These are phyloP conservation scores for Tetragonisca angustula DNA, from an alignment of 2,888 invertebrate genomes.

Conservation along the genomic window DNA sequence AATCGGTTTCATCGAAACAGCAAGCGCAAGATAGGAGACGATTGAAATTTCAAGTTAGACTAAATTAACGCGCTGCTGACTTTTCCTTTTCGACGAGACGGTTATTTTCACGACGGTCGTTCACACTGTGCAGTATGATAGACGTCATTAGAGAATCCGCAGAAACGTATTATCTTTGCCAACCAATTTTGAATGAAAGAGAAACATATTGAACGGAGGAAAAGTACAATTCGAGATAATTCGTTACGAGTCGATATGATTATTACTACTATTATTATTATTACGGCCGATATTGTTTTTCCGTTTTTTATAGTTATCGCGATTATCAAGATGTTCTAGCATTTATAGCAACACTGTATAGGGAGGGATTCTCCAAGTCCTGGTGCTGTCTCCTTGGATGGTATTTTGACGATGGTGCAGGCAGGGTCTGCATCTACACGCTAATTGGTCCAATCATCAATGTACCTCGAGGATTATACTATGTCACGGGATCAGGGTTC, in stretches of 20 bases:
- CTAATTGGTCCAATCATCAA: slow-evolving; percentile 15
- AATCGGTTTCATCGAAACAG: background rate
- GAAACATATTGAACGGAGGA: background rate
- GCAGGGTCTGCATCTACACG: slow-evolving; percentile 35
- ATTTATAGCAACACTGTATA: slow-evolving; percentile 25
- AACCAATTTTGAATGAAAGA: background rate
- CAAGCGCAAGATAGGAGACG: background rate
- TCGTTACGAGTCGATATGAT: slow-evolving; percentile 14
- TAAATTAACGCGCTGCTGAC: background rate
- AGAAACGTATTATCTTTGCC: slow-evolving; percentile 24
- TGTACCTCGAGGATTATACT: slow-evolving; percentile 27
- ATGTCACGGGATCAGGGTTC: slow-evolving; percentile 19
- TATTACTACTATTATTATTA: no score
- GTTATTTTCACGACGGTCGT: background rate
- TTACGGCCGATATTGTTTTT: slow-evolving; percentile 13
- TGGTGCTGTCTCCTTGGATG: slow-evolving; percentile 34
- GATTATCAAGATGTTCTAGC: slow-evolving; percentile 35
- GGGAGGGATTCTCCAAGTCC: slow-evolving; percentile 7
- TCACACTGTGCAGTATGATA: background rate
- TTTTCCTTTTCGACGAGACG: background rate
- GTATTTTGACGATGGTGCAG: slow-evolving; percentile 30
- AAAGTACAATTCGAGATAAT: slow-evolving; percentile 36
- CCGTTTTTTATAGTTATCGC: slow-evolving; percentile 32
- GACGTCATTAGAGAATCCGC: background rate
- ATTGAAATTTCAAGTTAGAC: background rate